These are phyloP conservation scores for Megaceryle maxima DNA, from an alignment of 2,113 vertebrate species.

Conservation along the genomic window DNA sequence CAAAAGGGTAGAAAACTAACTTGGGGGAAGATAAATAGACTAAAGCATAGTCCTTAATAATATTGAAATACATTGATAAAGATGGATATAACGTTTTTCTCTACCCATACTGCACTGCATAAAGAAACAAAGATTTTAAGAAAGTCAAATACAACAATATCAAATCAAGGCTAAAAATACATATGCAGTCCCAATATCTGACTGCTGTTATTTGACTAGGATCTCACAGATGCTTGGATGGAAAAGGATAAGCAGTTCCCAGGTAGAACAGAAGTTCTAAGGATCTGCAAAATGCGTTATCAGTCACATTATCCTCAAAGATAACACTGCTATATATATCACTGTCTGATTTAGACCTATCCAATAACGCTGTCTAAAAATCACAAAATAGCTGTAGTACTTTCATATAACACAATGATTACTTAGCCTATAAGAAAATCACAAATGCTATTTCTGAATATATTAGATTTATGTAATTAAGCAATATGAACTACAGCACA, in stretches of 20 bases:
- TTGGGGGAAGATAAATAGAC: background rate
- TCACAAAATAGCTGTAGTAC: background rate
- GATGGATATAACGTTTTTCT: background rate
- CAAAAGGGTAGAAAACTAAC: background rate
- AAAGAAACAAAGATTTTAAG: background rate
- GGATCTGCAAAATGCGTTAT: background rate
- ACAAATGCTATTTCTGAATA: background rate
- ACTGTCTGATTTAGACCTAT: background rate
- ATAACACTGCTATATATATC: background rate
- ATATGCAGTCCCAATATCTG: background rate
- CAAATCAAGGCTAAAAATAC: background rate
- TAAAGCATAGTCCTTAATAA: background rate
- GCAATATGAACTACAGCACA: rapidly evolving
- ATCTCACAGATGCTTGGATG: background rate
- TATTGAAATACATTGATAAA: background rate
- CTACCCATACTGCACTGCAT: background rate
- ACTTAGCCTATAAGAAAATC: background rate
- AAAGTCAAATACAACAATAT: background rate
- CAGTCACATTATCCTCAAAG: background rate
- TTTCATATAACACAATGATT: background rate
- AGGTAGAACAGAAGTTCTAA: background rate
- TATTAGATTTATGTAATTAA: background rate
- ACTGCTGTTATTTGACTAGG: background rate
- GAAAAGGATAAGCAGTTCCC: background rate
- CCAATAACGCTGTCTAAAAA: background rate